Percentiles rank a stretch among this genome's conserved stretches.
phyloP scores from a whole-genome alignment of 1,140 invertebrate species.

The Camponotus vicinus region DNA sequence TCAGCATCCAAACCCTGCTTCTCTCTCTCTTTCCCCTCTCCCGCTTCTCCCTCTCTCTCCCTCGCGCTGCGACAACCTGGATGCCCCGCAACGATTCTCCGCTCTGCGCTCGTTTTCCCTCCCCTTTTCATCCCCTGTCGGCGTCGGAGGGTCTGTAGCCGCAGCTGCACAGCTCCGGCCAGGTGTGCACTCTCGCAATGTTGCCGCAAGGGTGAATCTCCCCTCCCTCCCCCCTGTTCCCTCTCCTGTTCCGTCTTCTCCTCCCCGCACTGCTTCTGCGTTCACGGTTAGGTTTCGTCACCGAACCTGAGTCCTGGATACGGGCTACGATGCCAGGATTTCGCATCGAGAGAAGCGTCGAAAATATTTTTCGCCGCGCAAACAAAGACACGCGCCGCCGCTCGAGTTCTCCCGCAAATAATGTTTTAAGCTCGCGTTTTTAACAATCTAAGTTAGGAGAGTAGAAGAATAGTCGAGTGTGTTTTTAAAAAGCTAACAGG shows the following conservation, averaged over 20 bases:
- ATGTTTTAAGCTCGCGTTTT: background rate
- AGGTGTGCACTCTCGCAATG: conserved; percentile 84
- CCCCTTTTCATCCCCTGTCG: conserved; percentile 83
- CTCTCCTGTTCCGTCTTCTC: background rate
- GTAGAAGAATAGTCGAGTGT: background rate
- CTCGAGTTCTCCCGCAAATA: background rate
- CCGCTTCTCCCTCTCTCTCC: conserved; percentile 33
- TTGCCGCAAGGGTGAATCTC: conserved; percentile 79
- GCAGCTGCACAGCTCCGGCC: conserved; percentile 83
- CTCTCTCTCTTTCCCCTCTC: conserved; percentile 21
- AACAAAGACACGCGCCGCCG: conserved; percentile 3
- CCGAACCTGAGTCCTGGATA: conserved; percentile 43
- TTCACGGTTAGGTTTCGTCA: conserved; percentile 46
- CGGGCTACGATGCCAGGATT: conserved; percentile 53
- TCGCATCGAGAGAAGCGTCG: conserved; percentile 24
- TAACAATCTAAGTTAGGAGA: background rate
- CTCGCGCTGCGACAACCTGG: conserved; percentile 57
- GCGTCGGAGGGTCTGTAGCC: conserved; percentile 78
- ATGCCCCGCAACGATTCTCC: conserved; percentile 72
- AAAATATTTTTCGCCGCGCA: conserved; percentile 47
- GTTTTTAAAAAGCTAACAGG: background rate
- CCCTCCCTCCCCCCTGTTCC: background rate
- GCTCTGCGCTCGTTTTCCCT: conserved; percentile 76
- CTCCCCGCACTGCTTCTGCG: conserved; percentile 29
- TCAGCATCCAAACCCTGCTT: conserved; percentile 78